Evolutionary conservation across 2,888 invertebrate genomes (phyloP).

Genomic region (Elaeidobius kamerunicus): DNA sequence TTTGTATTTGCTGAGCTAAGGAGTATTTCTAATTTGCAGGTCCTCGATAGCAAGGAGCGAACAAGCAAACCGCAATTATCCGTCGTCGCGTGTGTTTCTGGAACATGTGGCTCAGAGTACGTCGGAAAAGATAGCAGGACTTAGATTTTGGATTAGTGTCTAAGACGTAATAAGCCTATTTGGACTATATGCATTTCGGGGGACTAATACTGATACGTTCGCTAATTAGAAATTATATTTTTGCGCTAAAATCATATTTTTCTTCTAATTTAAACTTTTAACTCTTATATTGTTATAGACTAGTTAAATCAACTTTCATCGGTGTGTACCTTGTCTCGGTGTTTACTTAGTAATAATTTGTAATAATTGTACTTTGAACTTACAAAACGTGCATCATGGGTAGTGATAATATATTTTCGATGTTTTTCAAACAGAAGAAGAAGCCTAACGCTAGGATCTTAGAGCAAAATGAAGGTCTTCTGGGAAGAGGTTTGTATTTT

Average conservation of each 20-base stretch:
- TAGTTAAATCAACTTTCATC: conserved; percentile 3
- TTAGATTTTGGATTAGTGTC: conserved; percentile 13
- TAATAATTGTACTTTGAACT: not conserved
- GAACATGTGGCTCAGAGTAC: conserved; percentile 23
- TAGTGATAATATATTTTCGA: conserved; percentile 22
- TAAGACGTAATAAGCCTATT: conserved; percentile 8
- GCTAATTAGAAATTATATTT: not conserved
- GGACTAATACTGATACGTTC: conserved; percentile 22
- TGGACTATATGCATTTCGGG: conserved; percentile 16
- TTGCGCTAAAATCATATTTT: conserved; percentile 1
- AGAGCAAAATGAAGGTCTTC: conserved; percentile 44
- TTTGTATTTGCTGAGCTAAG: conserved; percentile 9
- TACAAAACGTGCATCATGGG: conserved; percentile 18
- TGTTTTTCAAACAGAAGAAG: conserved; percentile 19
- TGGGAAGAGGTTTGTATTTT: conserved; percentile 41
- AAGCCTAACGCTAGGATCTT: conserved; percentile 28
- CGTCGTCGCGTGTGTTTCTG: conserved; percentile 9
- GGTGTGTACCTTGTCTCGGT: conserved; percentile 11
- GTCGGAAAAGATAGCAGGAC: conserved; percentile 15
- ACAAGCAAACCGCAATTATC: conserved; percentile 4
- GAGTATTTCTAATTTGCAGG: conserved; percentile 18
- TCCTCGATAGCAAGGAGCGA: conserved; percentile 14
- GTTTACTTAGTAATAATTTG: conserved; percentile 2
- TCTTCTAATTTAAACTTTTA: conserved; percentile 1
- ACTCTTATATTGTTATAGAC: not conserved